Conservation (phyloP, 2,113 vertebrate species). For the Benitochromis conjunctus region DNA sequence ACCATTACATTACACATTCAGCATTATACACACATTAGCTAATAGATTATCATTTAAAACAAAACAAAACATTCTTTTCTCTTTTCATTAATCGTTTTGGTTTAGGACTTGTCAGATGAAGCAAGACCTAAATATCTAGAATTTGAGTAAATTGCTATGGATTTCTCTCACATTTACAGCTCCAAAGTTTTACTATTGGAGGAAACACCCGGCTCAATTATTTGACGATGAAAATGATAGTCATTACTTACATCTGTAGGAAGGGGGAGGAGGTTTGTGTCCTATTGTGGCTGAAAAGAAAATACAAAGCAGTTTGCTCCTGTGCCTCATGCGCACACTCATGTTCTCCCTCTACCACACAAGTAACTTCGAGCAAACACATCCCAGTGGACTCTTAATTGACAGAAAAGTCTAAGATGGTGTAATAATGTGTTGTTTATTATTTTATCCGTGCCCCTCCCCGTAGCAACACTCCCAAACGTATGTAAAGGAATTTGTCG, state of each 20-base stretch:
- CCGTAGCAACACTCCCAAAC: not conserved
- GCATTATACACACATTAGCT: not conserved
- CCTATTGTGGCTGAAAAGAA: not conserved
- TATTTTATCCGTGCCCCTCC: not conserved
- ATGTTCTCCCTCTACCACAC: not conserved
- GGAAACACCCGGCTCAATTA: not conserved
- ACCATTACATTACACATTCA: not conserved
- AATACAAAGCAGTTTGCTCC: not conserved
- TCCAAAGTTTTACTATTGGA: not conserved
- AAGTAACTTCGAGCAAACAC: not conserved
- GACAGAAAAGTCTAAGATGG: not conserved
- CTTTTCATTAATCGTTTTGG: not conserved
- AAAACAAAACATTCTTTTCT: not conserved
- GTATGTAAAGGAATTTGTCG: not conserved
- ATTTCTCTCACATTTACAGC: not conserved
- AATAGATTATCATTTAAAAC: not conserved
- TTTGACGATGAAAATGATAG: not conserved
- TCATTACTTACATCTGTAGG: not conserved
- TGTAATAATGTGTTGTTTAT: not conserved
- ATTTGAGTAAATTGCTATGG: not conserved
- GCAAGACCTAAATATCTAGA: not conserved
- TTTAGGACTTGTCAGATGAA: not conserved
- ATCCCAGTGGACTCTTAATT: not conserved
- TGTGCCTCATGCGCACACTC: not conserved
- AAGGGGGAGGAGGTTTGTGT: not conserved